These are phyloP conservation scores for Xiphophorus hellerii DNA, from an alignment of 2,113 vertebrate species.

Conservation along the genomic window DNA sequence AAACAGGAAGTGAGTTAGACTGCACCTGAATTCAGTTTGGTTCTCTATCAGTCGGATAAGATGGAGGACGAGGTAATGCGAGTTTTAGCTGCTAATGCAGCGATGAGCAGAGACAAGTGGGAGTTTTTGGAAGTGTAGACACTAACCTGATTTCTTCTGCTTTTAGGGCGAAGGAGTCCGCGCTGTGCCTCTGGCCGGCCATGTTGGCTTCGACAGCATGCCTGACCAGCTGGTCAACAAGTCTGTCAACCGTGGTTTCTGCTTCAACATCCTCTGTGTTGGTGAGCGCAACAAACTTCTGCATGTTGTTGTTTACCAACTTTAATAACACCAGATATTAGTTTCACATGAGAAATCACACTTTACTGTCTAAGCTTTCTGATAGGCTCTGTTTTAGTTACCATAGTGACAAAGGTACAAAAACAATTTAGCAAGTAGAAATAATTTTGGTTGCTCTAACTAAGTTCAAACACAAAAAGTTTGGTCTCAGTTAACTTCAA, in stretches of 20 bases:
- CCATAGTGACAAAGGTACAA: constrained; percentile 8
- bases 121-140: background rate
- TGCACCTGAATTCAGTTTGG: constrained; percentile 35
- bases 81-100: too few relatives aligned
- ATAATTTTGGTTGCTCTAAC: too few relatives aligned
- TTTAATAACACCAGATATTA: constrained; percentile 35
- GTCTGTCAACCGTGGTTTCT: constrained; percentile 97
- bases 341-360: constrained; percentile 34
- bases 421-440: too few relatives aligned
- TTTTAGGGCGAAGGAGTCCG: constrained; percentile 92
- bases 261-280: constrained; percentile 99
- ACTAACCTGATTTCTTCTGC: constrained; percentile 9
- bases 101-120: background rate
- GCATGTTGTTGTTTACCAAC: constrained; percentile 22
- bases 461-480: too few relatives aligned
- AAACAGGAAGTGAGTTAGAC: constrained; percentile 75
- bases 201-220: constrained; percentile 99
- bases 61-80: background rate
- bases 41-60: background rate
- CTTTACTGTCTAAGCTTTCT: constrained; percentile 12
- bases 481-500: too few relatives aligned
- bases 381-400: background rate
- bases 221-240: constrained; percentile 99
- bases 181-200: constrained; percentile 90
- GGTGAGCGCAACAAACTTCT: constrained; percentile 85